Percentiles rank a stretch among this genome's conserved stretches.
These are phyloP conservation scores for Psix sp. DNA, from an alignment of 1,140 invertebrate genomes.

Conservation along the genomic window DNA sequence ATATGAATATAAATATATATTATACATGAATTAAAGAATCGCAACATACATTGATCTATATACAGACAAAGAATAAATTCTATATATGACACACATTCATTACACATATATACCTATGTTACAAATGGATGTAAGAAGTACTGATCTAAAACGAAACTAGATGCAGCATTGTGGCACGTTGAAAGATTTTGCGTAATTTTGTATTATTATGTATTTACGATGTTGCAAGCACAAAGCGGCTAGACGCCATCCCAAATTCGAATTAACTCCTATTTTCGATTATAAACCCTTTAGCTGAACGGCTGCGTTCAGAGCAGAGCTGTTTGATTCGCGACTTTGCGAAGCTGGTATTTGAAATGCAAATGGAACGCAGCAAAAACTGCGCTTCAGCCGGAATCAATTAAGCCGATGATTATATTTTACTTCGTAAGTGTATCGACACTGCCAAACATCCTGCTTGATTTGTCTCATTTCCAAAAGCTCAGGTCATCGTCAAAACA, in stretches of 20 bases:
- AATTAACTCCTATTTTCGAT: constrained; percentile 5
- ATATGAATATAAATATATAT: constrained; percentile 36
- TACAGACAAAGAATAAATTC: constrained; percentile 35
- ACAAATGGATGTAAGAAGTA: constrained; percentile 44
- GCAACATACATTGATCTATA: constrained; percentile 41
- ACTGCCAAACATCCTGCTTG: constrained; percentile 33
- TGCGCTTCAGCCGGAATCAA: background rate
- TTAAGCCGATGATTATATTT: no score
- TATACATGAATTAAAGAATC: constrained; percentile 24
- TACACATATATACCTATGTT: constrained; percentile 28
- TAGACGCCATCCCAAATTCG: constrained; percentile 7
- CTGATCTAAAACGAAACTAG: constrained; percentile 30
- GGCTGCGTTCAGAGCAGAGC: background rate
- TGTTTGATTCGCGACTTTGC: background rate
- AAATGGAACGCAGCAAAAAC: constrained; percentile 1
- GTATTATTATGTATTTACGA: constrained; percentile 47
- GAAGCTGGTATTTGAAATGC: constrained; percentile 4
- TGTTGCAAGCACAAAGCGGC: constrained; percentile 32
- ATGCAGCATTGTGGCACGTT: constrained; percentile 35
- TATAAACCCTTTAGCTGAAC: constrained; percentile 1
- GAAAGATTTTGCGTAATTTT: constrained; percentile 52
- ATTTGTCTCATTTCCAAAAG: constrained; percentile 20
- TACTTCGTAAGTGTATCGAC: constrained; percentile 15
- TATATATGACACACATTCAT: constrained; percentile 46
- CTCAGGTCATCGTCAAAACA: constrained; percentile 34